Evolutionary conservation across 2,113 vertebrate species (phyloP).

Genomic region (Channa argus): DNA sequence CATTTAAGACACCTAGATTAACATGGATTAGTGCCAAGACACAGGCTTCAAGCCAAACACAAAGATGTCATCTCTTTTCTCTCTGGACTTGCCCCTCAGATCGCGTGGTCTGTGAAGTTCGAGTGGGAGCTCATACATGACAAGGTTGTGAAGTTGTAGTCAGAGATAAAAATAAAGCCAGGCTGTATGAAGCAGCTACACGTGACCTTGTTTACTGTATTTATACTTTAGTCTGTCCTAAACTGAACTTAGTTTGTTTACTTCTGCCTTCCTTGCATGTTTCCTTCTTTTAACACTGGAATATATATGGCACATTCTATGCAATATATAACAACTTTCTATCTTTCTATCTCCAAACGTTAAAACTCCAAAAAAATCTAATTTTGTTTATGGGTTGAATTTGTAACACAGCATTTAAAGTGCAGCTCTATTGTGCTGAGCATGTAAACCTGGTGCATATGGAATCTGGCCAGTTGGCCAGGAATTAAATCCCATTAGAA

Average conservation of each 20-base stretch:
- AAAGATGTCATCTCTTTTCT: conserved; percentile 64
- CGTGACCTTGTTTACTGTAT: not conserved
- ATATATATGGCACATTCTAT: not conserved
- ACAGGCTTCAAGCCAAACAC: conserved; percentile 67
- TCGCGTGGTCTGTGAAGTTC: conserved; percentile 6
- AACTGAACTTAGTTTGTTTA: not conserved
- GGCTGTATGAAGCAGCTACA: not conserved
- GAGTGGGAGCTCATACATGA: not conserved
- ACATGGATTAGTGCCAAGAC: conserved; percentile 80
- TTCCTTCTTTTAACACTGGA: too few species aligned
- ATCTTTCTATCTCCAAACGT: not conserved
- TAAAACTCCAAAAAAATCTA: not conserved
- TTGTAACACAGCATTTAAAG: conserved; percentile 26
- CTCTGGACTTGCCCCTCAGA: conserved; percentile 17
- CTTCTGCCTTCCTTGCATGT: not conserved
- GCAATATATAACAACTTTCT: not conserved
- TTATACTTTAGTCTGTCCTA: not conserved
- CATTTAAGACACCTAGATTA: conserved; percentile 83
- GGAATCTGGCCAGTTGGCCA: conserved; percentile 62
- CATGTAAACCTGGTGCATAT: conserved; percentile 50
- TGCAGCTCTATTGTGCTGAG: conserved; percentile 30
- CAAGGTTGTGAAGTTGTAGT: conserved; percentile 3
- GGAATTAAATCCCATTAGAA: conserved; percentile 69
- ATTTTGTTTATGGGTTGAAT: conserved; percentile 2
- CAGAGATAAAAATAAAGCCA: not conserved